These are phyloP conservation scores for Umimayanthus chanpuru DNA, from an alignment of 92 coral and sea anemone genomes.

Conservation along the genomic window DNA sequence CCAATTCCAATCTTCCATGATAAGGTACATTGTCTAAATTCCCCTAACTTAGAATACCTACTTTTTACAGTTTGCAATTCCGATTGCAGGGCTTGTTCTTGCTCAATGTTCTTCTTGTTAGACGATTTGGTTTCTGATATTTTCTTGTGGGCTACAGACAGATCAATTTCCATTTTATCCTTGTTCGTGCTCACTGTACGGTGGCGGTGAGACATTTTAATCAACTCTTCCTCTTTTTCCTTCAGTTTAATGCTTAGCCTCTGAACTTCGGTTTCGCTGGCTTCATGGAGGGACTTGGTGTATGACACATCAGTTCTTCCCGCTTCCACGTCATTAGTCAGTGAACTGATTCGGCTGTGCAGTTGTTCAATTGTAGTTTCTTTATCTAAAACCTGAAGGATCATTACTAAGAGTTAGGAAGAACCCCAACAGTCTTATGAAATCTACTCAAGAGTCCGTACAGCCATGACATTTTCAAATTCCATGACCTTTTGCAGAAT, in stretches of 20 bases:
- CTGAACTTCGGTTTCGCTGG: conserved; percentile 11
- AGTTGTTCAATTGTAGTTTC: conserved; percentile 17
- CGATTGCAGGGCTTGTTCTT: conserved; percentile 7
- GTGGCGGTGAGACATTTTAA: not conserved
- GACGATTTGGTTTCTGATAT: not conserved
- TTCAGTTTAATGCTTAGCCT: not conserved
- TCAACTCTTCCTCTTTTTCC: not conserved
- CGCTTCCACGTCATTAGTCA: not conserved
- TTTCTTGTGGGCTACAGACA: conserved; percentile 28
- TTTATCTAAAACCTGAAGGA: conserved; percentile 23
- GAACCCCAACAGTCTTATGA: too few species aligned
- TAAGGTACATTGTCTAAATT: not conserved
- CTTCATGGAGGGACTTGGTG: conserved; percentile 1
- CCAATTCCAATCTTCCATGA: too few species aligned
- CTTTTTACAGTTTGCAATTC: conserved; percentile 15
- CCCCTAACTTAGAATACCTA: not conserved
- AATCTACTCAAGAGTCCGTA: too few species aligned
- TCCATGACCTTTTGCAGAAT: too few species aligned
- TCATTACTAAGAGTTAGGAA: not conserved
- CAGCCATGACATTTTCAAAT: too few species aligned
- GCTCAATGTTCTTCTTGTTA: not conserved
- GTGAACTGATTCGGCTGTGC: conserved; percentile 8
- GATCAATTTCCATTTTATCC: conserved; percentile 11
- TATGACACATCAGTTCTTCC: not conserved
- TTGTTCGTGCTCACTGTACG: not conserved